Evolutionary conservation across 2,113 vertebrate genomes (phyloP).

Genomic region (Mormyrus iriodes): DNA sequence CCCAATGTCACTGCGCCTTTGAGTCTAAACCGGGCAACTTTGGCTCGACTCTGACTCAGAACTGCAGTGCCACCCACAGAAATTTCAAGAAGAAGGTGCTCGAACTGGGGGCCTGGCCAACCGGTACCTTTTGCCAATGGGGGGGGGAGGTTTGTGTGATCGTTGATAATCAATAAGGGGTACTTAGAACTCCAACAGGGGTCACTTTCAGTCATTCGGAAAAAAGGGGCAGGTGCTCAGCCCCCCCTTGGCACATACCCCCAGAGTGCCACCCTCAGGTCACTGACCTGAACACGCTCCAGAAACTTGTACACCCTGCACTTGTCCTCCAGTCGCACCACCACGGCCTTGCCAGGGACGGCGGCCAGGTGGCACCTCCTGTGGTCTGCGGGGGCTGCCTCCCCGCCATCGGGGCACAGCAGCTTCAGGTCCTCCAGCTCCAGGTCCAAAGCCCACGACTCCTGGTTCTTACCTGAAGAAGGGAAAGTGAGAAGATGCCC

Average conservation of each 20-base stretch:
- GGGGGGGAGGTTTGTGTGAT: background rate
- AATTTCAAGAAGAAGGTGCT: background rate
- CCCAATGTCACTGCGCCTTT: background rate
- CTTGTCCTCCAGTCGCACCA: slow-evolving; percentile 64
- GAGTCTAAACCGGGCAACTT: background rate
- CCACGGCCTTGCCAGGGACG: slow-evolving; percentile 62
- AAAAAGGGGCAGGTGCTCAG: background rate
- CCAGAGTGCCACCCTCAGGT: background rate
- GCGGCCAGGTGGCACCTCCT: slow-evolving; percentile 61
- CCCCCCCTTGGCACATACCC: background rate
- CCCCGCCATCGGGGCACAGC: slow-evolving; percentile 62
- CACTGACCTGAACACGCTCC: slow-evolving; percentile 64
- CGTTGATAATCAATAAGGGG: background rate
- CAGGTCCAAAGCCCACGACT: slow-evolving; percentile 69
- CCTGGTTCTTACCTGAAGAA: slow-evolving; percentile 61
- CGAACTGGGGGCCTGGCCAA: background rate
- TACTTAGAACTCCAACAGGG: background rate
- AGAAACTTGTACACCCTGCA: slow-evolving; percentile 68
- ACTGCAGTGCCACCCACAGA: background rate
- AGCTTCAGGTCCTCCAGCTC: slow-evolving; percentile 70
- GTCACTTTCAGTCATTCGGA: background rate
- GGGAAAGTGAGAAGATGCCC: background rate
- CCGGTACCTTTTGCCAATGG: background rate
- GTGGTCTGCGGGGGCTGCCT: slow-evolving; percentile 49
- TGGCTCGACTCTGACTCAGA: background rate